Base-by-base conservation (phyloP, 2,888 invertebrate genomes). In the Caradrina clavipalpis region DNA sequence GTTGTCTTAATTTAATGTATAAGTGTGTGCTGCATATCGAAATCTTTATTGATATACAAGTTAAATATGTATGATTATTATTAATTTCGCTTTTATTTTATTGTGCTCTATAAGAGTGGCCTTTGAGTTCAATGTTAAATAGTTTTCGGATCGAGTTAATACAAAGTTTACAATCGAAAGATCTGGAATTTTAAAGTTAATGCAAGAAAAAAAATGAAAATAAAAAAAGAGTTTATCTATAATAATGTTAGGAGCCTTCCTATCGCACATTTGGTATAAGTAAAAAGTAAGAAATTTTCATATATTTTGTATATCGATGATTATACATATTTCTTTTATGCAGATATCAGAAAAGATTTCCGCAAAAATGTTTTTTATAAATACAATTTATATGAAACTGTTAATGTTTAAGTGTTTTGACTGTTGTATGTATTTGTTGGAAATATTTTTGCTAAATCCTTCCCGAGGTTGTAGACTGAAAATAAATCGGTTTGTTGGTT, bases 1-100 rank as follows among this genome's bases (percentile, higher is more conserved):
- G 84, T 91, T 90, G 88, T 90, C 87, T 91, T 89, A 88, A 88
- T 88, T 88, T 88, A 87, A 89, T 89, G 76, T 91, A 42, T 73
- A 91, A 89, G 86, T 91, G 92, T 93, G 93, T 94, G 94, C 92
- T 94, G 94, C 92, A 91, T 89, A 90, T 90, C 86, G 89, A 92
- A 92, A 90, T 93, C 90, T 90, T 91, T 90, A 88, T 89, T 90
- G 91, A 91, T 92, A 88, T 90, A 89, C 87, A 88, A 86, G 84
- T 84, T 86, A 89, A 89, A 90, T 92, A 92, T 92, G 88, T 94
- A 91, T 91, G 84, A 88, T 90, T 90, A 89, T 88, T 88, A 89
- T 91, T 90, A 88, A 87, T 89, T 78, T 86, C 86, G 86, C 89
- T 87, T 89, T 86, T 86, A 87, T 84, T 86, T 86, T 87, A 84